phyloP scores from a whole-genome alignment of 2,888 invertebrate species.

The Alcis repandata region DNA sequence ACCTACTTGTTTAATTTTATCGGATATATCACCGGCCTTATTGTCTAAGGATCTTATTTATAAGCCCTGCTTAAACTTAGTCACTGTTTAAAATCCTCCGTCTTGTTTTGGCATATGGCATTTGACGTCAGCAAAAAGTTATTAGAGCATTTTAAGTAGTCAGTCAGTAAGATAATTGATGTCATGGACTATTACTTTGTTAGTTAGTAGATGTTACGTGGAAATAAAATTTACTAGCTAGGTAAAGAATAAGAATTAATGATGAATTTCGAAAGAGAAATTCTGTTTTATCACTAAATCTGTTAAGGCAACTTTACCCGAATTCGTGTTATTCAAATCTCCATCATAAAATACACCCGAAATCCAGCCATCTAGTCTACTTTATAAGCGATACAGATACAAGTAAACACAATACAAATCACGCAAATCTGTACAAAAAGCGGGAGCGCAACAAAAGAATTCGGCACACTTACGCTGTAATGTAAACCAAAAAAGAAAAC shows the following conservation, averaged over 20 bases:
- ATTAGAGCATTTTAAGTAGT: too few relatives aligned
- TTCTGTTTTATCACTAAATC: background rate
- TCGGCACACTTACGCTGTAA: constrained; percentile 85
- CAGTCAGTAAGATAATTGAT: too few relatives aligned
- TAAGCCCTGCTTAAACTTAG: too few relatives aligned
- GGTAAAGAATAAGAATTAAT: background rate
- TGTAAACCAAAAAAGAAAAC: constrained; percentile 86
- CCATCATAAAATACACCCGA: constrained; percentile 18
- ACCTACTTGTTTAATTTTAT: background rate
- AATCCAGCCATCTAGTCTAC: constrained; percentile 38
- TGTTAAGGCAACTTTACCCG: constrained; percentile 32
- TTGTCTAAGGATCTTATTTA: too few relatives aligned
- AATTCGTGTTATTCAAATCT: constrained; percentile 30
- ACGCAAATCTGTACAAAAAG: constrained; percentile 78
- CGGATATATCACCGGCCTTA: too few relatives aligned
- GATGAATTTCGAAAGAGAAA: too few relatives aligned
- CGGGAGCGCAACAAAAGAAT: constrained; percentile 81
- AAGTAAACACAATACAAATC: constrained; percentile 74
- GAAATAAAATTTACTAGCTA: background rate
- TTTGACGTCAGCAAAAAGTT: too few relatives aligned
- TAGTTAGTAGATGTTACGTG: background rate
- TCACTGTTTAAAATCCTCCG: too few relatives aligned
- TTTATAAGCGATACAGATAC: constrained; percentile 54
- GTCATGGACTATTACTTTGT: too few relatives aligned
- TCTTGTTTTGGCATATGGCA: too few relatives aligned